Conservation (phyloP, 2,888 invertebrate genomes). For the Lithophane ornitopus region DNA sequence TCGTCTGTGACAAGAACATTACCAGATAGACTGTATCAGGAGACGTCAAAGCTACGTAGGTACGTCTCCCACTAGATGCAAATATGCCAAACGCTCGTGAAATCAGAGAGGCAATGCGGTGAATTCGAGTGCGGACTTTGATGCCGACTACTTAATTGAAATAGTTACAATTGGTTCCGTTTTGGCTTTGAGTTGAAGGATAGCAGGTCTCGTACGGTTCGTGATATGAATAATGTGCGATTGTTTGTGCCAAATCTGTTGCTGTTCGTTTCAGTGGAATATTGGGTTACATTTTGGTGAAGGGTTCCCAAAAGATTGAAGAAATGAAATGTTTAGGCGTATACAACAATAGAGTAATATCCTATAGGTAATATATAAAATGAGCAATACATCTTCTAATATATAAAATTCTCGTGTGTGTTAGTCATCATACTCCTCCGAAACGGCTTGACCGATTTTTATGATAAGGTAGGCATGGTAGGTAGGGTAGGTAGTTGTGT, state of each 20-base stretch:
- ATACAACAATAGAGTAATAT: background rate
- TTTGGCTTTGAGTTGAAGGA: conserved; percentile 50
- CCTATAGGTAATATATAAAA: no score
- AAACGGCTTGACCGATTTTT: no score
- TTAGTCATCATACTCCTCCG: no score
- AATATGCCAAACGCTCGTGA: conserved; percentile 69
- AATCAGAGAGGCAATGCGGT: conserved; percentile 56
- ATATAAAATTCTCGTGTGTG: no score
- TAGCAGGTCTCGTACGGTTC: conserved; percentile 13
- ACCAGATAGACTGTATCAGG: conserved; percentile 62
- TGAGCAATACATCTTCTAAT: no score
- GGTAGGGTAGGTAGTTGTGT: no score
- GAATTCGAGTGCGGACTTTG: conserved; percentile 57
- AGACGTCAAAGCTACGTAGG: conserved; percentile 70
- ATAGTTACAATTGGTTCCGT: conserved; percentile 58
- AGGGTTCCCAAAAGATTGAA: background rate
- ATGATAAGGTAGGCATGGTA: no score
- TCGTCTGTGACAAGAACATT: conserved; percentile 55
- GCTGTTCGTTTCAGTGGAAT: background rate
- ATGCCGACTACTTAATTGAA: conserved; percentile 53
- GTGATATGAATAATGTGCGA: conserved; percentile 29
- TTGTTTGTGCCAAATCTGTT: conserved; percentile 16
- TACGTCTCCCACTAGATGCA: conserved; percentile 68
- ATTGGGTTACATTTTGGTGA: background rate
- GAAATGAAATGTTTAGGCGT: background rate